Conservation (phyloP, 2,797 vertebrate species). For the Sciurus vulgaris region DNA sequence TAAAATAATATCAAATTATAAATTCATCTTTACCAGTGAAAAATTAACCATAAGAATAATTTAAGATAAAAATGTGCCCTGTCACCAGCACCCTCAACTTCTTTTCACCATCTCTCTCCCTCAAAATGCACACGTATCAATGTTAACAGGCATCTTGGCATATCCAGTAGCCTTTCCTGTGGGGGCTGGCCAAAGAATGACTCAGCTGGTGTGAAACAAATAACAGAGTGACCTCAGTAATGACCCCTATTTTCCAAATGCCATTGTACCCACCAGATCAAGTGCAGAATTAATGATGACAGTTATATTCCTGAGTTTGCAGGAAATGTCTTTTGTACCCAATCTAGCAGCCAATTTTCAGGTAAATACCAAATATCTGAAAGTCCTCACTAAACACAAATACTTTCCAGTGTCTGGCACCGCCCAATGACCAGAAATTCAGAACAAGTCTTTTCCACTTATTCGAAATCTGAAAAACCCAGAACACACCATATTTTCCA, state of each 20-base stretch:
- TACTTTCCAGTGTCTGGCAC: neutral
- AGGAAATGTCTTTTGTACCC: neutral
- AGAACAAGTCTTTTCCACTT: constrained; percentile 42
- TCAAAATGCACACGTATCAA: neutral
- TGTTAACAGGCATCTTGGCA: neutral
- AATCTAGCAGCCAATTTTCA: neutral
- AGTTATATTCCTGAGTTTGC: neutral
- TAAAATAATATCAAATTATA: constrained; percentile 15
- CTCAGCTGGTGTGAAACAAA: constrained; percentile 49
- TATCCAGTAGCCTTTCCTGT: neutral
- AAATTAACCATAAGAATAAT: constrained; percentile 39
- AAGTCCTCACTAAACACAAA: constrained; percentile 30
- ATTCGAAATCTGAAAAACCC: constrained; percentile 6
- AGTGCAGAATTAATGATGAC: neutral
- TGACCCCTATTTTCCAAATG: constrained; percentile 57
- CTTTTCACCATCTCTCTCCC: neutral
- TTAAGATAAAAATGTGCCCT: neutral
- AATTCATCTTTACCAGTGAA: constrained; percentile 24
- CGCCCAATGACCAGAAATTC: neutral
- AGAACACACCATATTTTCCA: constrained; percentile 36
- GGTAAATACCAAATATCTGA: constrained; percentile 4
- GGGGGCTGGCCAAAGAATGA: constrained; percentile 36
- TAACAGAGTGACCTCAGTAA: neutral
- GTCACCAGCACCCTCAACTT: neutral
- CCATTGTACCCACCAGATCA: neutral